Evolutionary conservation across 30 jellyfish, hydroid and myxozoan genomes (phyloP), one percentile per base, ranked within the genome.

Genomic region (Morbakka virulenta): DNA sequence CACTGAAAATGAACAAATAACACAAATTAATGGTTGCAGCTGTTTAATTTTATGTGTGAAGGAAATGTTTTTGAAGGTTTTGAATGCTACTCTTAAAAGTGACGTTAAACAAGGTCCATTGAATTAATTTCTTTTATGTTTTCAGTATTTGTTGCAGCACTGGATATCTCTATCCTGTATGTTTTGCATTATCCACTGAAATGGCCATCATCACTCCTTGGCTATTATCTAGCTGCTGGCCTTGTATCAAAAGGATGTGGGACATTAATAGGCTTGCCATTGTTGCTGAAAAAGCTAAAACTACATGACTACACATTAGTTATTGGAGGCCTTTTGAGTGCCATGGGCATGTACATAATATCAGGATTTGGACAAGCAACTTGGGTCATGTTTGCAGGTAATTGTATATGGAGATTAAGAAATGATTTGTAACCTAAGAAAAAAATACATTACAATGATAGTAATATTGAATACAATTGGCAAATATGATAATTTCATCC

Each of bases 341-440:
- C 87, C 27, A 74, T 80, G 3, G 82, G 75, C 29, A 50, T 76
- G 78, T 81, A 50, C 32, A 25, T 86, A 9, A 20, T 36, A 0
- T 74, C 87, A 14, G 99, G 87, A 47, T 81, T 81, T 36, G 47
- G 96, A 27, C 61, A 81, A 20, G 65, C 81, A 23, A 31, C 51
- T 57, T 86, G 97, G 97, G 77, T 88, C 77, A 76, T 87, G 53
- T 93, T 77, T 72, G 88, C 64, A 0, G 95, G 99, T 93, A 52
- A 17, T 94, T 62, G 25, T 2, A 64, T 28, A 80, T 48, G 92
- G 6, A 34, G 29, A 3, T 0, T 69, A 9, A 35, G 24, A 2
- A 3, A 14, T 35, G 0, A 23, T 64, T 28, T 64, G 11, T 64
- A n/a, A n/a, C n/a, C n/a, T n/a, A n/a, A n/a, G n/a, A n/a, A n/a